These are phyloP conservation scores for Chionoecetes opilio DNA, from an alignment of 1,140 invertebrate genomes.

Conservation along the genomic window DNA sequence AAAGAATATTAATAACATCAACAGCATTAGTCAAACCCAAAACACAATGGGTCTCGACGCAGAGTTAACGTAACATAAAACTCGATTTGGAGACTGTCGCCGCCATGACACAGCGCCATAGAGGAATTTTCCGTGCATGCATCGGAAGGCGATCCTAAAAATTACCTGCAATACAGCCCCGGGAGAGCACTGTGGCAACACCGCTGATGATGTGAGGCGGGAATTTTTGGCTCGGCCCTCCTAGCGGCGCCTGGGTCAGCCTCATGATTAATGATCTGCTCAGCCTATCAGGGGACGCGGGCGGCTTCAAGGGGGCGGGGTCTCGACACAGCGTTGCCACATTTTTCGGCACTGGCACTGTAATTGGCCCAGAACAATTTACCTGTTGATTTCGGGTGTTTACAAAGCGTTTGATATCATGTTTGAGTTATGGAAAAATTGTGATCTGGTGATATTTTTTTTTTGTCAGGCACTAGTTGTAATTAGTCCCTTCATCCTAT, in stretches of 20 bases:
- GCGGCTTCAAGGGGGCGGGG: constrained; percentile 45
- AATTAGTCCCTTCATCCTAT: neutral
- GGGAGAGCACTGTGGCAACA: constrained; percentile 49
- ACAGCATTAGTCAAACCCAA: neutral
- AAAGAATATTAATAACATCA: constrained; percentile 1
- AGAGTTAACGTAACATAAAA: constrained; percentile 31
- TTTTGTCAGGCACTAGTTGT: neutral
- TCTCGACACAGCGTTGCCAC: constrained; percentile 51
- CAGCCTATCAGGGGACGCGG: constrained; percentile 50
- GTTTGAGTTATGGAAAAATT: constrained; percentile 63
- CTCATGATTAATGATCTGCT: constrained; percentile 67
- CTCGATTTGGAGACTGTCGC: constrained; percentile 44
- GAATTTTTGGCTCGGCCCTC: constrained; percentile 75
- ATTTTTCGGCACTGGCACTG: neutral
- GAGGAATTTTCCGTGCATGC: constrained; percentile 69
- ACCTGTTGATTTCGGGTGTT: constrained; percentile 72
- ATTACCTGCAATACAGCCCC: constrained; percentile 54
- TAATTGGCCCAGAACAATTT: constrained; percentile 68
- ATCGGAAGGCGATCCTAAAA: constrained; percentile 68
- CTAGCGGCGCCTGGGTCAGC: constrained; percentile 56
- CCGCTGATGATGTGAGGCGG: constrained; percentile 72
- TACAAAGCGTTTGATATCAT: constrained; percentile 53
- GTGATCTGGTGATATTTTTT: constrained; percentile 45
- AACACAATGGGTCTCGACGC: neutral
- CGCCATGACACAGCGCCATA: constrained; percentile 59